phyloP scores from a whole-genome alignment of 2,797 vertebrate genomes.

The Schizothorax lantsangensis region DNA sequence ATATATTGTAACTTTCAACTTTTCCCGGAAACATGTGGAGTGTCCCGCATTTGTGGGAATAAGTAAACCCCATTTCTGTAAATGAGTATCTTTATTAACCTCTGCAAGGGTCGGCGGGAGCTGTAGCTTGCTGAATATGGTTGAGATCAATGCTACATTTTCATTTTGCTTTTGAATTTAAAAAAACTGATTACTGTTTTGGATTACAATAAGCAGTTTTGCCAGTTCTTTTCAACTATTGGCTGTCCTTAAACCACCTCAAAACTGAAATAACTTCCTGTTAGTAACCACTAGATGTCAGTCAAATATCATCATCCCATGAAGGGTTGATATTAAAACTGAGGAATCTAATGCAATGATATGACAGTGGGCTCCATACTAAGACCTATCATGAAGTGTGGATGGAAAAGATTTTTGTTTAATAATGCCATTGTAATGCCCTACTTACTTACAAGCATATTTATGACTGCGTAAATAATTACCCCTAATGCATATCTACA shows the following conservation, averaged over 20 bases:
- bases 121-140: not conserved
- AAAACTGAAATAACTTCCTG: not conserved
- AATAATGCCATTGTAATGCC: not conserved
- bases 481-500: no score
- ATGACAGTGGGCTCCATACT: not conserved
- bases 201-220: not conserved
- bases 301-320: conserved; percentile 4
- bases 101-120: not conserved
- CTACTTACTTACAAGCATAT: not conserved
- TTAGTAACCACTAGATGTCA: conserved; percentile 49
- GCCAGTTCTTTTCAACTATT: not conserved
- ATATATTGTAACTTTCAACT: conserved; percentile 21
- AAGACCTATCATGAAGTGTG: not conserved
- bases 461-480: not conserved
- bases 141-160: not conserved
- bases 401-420: not conserved
- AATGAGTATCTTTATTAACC: conserved; percentile 42
- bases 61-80: conserved; percentile 42
- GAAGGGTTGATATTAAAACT: not conserved
- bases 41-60: conserved; percentile 19
- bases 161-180: not conserved
- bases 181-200: not conserved
- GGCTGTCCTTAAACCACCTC: not conserved
- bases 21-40: conserved; percentile 24
- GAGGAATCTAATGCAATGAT: not conserved